phyloP scores from a whole-genome alignment of 2,888 invertebrate species.

The Drosophila ustulata region DNA sequence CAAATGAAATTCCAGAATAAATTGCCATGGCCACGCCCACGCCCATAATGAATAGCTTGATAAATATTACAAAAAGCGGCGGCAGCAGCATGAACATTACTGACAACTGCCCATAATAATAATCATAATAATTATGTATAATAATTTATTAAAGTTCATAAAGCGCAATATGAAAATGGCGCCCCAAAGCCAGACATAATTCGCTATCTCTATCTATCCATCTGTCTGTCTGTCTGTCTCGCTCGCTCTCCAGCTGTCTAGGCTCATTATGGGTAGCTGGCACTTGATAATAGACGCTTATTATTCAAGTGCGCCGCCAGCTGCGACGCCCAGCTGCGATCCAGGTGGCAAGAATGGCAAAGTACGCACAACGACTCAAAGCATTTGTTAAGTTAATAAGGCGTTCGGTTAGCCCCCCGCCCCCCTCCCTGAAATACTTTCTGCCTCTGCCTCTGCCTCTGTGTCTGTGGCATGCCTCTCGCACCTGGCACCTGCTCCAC shows the following conservation, averaged over 20 bases:
- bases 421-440: too few species aligned
- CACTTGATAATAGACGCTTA: constrained; percentile 69
- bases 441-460: not conserved
- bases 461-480: not conserved
- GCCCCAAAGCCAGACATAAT: constrained; percentile 8
- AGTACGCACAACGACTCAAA: constrained; percentile 23
- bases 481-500: not conserved
- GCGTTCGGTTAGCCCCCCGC: constrained; percentile 38
- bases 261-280: constrained; percentile 39
- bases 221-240: not conserved
- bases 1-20: constrained; percentile 46
- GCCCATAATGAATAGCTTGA: not conserved
- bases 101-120: constrained; percentile 23
- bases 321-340: constrained; percentile 51
- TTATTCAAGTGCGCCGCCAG: constrained; percentile 70
- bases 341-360: constrained; percentile 58
- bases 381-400: constrained; percentile 73
- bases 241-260: constrained; percentile 30
- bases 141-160: constrained; percentile 37
- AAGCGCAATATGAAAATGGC: constrained; percentile 8
- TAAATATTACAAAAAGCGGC: not conserved
- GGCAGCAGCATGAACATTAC: not conserved
- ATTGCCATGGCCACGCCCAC: constrained; percentile 7
- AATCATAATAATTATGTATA: constrained; percentile 50
- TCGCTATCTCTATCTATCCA: not conserved